Conservation (phyloP, 2,888 invertebrate genomes). For the Drosophila mercatorum region DNA sequence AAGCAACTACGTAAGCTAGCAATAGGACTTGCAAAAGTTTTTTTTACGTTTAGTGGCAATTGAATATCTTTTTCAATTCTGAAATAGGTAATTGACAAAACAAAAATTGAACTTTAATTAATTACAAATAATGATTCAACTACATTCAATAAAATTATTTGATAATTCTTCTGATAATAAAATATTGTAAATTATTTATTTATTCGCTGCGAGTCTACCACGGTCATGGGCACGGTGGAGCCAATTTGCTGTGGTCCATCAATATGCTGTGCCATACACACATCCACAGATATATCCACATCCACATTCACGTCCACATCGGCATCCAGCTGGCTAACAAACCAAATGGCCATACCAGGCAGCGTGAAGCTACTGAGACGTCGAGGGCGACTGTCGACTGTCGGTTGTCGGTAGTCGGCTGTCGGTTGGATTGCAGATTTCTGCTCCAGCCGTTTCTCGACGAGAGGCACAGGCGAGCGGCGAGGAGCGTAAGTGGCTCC, state of each 20-base stretch:
- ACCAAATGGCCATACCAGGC: constrained; percentile 47
- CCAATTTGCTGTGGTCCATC: constrained; percentile 81
- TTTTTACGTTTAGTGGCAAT: no score
- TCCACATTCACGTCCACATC: constrained; percentile 19
- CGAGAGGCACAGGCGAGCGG: constrained; percentile 10
- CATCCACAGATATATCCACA: constrained; percentile 8
- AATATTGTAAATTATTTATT: not conserved
- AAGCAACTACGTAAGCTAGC: no score
- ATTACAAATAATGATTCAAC: no score
- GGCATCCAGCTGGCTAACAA: constrained; percentile 47
- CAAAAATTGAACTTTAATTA: not conserved
- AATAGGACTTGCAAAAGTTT: no score
- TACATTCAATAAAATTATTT: no score
- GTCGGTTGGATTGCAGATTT: constrained; percentile 45
- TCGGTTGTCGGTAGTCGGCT: constrained; percentile 24
- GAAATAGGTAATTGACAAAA: not conserved
- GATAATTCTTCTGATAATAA: no score
- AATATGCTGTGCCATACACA: constrained; percentile 74
- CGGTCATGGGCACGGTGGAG: constrained; percentile 61
- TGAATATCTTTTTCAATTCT: no score
- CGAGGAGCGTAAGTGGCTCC: constrained; percentile 74
- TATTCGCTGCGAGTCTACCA: constrained; percentile 30
- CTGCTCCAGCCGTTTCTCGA: constrained; percentile 23
- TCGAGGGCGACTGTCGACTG: constrained; percentile 26
- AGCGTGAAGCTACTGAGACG: constrained; percentile 17